Base-by-base conservation (phyloP, 2,888 invertebrate species). In the Neoitamus cyanurus region DNA sequence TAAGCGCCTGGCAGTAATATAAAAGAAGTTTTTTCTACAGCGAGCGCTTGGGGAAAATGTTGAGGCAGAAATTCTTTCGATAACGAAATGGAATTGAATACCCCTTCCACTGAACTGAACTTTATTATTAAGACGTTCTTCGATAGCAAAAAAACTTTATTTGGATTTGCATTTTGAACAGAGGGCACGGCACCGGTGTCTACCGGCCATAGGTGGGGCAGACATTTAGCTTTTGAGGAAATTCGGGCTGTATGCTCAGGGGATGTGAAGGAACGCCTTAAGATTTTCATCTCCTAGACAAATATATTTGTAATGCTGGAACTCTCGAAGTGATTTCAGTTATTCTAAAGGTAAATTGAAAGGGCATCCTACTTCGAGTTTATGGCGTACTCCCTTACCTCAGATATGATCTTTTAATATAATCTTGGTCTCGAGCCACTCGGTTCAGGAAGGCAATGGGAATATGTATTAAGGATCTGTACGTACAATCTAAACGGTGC, bases 71-170 rank as follows among this genome's bases (percentile, higher is more conserved):
- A 20, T 73, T 73, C 25, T 73, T 73, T 36, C 73, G 73, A 73
- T 73, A 73, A 73, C 73, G 37, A 73, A 34, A 73, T 37, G 34
- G 73, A 73, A 73, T 73, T 73, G 73, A 73, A 73, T 73, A 73
- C 73, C 73, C 68, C 20, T 72, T 72, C 72, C 73, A 34, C 7
- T 1, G 36, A 11, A 36, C 7, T 36, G 15, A 73, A 73, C 73
- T 73, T 73, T 73, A 73, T 73, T 73, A 73, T 36, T 73, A 73
- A 73, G 73, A 73, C 73, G 36, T 73, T 73, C 20, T 36, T 20
- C 36, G 73, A 73, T 34, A 37, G 58, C 9, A 25, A 58, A 58
- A 58, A 46, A 48, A 25, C 34, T 36, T 73, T 73, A 36, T 73
- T 73, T 37, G 6, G 11, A 73, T 73, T 73, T 73, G 36, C 73